A percentile compares a stretch with the other conserved stretches of the same genome.
These are phyloP conservation scores for Tangara arthus DNA, from an alignment of 2,797 vertebrate species.

Conservation along the genomic window DNA sequence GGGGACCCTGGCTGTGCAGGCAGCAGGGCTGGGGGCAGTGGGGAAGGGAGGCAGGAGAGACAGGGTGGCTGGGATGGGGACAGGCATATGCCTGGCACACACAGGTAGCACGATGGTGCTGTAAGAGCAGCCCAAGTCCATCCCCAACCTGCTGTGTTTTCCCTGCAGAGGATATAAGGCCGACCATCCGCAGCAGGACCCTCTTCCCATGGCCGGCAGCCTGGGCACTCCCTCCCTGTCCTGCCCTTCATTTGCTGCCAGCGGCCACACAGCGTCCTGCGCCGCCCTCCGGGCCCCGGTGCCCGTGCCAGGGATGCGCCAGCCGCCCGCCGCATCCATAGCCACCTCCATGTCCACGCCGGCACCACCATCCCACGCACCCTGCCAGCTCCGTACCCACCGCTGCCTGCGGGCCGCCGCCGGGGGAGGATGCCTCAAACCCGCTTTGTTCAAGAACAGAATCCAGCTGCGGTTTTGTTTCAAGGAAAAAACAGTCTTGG, in stretches of 20 bases:
- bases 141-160: background rate
- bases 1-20: background rate
- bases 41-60: background rate
- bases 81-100: background rate
- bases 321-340: background rate
- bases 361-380: conserved; percentile 21
- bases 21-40: background rate
- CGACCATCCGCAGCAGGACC: conserved; percentile 41
- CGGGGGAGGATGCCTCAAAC: conserved; percentile 35
- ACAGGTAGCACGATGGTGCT: background rate
- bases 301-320: conserved; percentile 5
- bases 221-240: conserved; percentile 50
- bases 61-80: background rate
- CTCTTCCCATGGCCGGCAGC: conserved; percentile 34
- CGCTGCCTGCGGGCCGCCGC: background rate
- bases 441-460: conserved; percentile 7
- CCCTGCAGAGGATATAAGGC: conserved; percentile 72
- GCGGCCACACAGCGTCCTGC: conserved; percentile 14
- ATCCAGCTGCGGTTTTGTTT: conserved; percentile 28
- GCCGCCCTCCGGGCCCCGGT: conserved; percentile 17
- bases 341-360: conserved; percentile 27
- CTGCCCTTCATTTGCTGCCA: conserved; percentile 53
- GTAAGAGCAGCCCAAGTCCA: background rate
- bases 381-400: conserved; percentile 6
- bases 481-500: conserved; percentile 26